Percentiles rank a stretch among this genome's conserved stretches.
phyloP scores from a whole-genome alignment of 2,888 invertebrate species.

The Penaeus monodon region DNA sequence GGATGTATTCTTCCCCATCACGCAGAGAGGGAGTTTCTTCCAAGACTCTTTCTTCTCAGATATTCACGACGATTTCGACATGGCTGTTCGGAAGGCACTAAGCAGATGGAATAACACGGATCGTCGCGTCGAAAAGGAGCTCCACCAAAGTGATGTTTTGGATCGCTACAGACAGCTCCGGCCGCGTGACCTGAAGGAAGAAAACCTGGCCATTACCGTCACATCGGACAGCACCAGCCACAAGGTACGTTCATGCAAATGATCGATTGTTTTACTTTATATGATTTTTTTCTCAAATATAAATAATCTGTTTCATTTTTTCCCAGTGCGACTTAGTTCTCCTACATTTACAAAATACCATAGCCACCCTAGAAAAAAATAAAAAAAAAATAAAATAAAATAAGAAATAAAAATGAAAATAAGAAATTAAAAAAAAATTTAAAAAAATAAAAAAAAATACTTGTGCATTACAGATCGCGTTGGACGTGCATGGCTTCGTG shows the following conservation, averaged over 20 bases:
- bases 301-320: no score
- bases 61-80: slow-evolving; percentile 42
- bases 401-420: no score
- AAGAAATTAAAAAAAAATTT: no score
- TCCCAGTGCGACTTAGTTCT: no score
- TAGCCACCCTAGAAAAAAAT: not conserved
- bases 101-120: not conserved
- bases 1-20: no score
- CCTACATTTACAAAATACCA: no score
- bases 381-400: no score
- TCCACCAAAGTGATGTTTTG: no score
- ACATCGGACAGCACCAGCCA: slow-evolving; percentile 10
- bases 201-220: slow-evolving; percentile 27
- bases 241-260: not conserved
- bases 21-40: slow-evolving; percentile 28
- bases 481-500: slow-evolving; percentile 49
- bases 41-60: slow-evolving; percentile 43
- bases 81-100: slow-evolving; percentile 24
- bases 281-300: no score
- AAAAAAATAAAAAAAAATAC: not conserved
- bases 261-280: no score
- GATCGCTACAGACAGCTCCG: slow-evolving; percentile 10
- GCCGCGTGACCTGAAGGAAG: slow-evolving; percentile 2
- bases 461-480: slow-evolving; percentile 29
- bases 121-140: no score